Conservation (phyloP, 1,140 invertebrate species). For the Mamestra configurata region DNA sequence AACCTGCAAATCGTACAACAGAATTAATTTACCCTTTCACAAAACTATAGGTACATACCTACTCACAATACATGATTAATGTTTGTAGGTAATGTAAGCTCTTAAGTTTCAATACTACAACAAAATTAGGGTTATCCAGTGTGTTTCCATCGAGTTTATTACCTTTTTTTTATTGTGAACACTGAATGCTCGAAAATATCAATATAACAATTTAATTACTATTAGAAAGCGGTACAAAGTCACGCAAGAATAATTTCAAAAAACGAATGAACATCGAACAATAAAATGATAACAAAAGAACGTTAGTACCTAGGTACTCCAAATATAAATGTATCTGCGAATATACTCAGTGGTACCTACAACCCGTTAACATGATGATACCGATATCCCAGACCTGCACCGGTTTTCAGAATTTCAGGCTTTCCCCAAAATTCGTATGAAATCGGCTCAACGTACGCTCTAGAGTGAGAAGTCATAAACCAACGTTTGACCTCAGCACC, state of each 20-base stretch:
- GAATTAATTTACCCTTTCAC: slow-evolving; percentile 1
- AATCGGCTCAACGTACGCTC: slow-evolving; percentile 3
- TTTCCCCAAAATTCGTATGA: slow-evolving; percentile 2
- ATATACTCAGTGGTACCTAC: neutral
- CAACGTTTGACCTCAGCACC: slow-evolving; percentile 24
- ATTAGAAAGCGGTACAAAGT: too few species aligned
- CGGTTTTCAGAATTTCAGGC: slow-evolving; percentile 20
- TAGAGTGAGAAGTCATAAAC: neutral
- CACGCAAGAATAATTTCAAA: too few species aligned
- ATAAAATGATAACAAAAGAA: neutral
- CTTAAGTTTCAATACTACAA: neutral
- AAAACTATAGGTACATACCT: neutral
- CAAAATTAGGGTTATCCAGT: too few species aligned
- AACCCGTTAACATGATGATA: neutral
- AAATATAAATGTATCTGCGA: neutral
- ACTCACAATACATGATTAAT: neutral
- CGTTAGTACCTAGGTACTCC: too few species aligned
- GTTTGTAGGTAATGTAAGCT: neutral
- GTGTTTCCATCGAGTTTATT: too few species aligned
- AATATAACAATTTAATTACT: too few species aligned
- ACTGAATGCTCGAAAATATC: too few species aligned
- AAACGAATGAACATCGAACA: neutral
- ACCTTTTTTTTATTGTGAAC: too few species aligned
- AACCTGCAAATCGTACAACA: neutral
- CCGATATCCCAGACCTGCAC: neutral